Percentiles rank a stretch among this genome's conserved stretches.
Evolutionary conservation across 2,113 vertebrate genomes (phyloP).

Genomic region (Orycteropus afer): DNA sequence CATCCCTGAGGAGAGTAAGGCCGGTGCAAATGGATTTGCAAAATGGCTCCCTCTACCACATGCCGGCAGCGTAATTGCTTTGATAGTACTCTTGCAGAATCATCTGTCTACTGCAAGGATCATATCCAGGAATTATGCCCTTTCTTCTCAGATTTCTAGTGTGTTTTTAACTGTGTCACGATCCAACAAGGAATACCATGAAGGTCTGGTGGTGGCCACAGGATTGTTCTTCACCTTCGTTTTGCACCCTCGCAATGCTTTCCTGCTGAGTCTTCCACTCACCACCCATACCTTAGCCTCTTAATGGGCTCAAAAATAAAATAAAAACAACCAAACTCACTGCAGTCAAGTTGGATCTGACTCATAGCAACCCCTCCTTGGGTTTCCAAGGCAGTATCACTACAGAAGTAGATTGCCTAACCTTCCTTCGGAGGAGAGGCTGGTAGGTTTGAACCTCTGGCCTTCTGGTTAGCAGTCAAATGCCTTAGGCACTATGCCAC

Average conservation of each 20-base stretch:
- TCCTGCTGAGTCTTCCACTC: not conserved
- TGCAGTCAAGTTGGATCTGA: too few species aligned
- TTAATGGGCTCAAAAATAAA: too few species aligned
- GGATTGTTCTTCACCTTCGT: not conserved
- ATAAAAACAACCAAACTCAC: too few species aligned
- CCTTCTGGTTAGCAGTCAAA: too few species aligned
- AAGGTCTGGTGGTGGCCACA: not conserved
- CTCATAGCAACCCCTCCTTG: too few species aligned
- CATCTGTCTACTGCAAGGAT: not conserved
- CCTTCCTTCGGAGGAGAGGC: too few species aligned
- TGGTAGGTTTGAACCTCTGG: too few species aligned
- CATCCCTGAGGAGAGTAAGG: conserved; percentile 58
- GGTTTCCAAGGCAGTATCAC: too few species aligned
- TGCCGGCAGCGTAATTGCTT: conserved; percentile 48
- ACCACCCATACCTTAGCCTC: not conserved
- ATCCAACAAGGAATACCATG: not conserved
- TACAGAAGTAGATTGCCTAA: too few species aligned
- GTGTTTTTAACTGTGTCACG: not conserved
- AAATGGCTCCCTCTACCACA: conserved; percentile 51
- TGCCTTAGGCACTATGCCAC: too few species aligned
- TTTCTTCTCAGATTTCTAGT: not conserved
- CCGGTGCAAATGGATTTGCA: conserved; percentile 59
- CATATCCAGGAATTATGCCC: conserved; percentile 8
- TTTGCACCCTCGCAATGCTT: not conserved
- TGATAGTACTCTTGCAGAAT: conserved; percentile 35